These are phyloP conservation scores for Zaprionus inermis DNA, from an alignment of 1,140 invertebrate species.

Conservation along the genomic window DNA sequence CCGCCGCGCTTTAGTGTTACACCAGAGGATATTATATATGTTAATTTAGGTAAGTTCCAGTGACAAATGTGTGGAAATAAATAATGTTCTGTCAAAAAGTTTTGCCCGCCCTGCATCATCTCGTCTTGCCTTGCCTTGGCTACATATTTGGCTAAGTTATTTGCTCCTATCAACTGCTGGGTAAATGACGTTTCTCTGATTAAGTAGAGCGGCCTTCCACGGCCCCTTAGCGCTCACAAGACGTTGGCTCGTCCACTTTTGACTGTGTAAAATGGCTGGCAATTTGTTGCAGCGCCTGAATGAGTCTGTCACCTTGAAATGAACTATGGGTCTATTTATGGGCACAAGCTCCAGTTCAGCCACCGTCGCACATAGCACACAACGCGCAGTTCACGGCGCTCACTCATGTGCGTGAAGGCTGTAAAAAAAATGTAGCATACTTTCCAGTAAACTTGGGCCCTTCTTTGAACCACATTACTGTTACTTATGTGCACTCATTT, in stretches of 20 bases:
- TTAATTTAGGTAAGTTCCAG: constrained; percentile 89
- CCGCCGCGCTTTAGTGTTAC: constrained; percentile 96
- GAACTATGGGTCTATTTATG: constrained; percentile 50
- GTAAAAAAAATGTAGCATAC: constrained; percentile 48
- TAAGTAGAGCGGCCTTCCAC: constrained; percentile 50
- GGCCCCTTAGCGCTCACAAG: constrained; percentile 10
- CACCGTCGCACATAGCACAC: background rate
- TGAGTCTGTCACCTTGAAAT: constrained; percentile 76
- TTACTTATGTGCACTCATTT: constrained; percentile 64
- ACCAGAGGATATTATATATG: constrained; percentile 97
- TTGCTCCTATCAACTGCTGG: constrained; percentile 37
- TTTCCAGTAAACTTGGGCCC: constrained; percentile 18
- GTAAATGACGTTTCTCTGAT: constrained; percentile 52
- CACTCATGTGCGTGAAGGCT: constrained; percentile 42
- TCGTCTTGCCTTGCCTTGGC: background rate
- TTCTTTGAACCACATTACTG: constrained; percentile 24
- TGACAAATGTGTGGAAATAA: constrained; percentile 42
- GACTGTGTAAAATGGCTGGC: constrained; percentile 75
- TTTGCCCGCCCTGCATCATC: background rate
- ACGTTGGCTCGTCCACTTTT: constrained; percentile 41
- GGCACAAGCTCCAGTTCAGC: constrained; percentile 15
- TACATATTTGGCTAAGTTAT: constrained; percentile 53
- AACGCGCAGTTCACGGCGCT: constrained; percentile 7
- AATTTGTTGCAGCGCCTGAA: constrained; percentile 72
- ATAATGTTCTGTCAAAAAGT: constrained; percentile 41